Evolutionary conservation across 2,113 vertebrate species (phyloP).

Genomic region (Lipotes vexillifer): DNA sequence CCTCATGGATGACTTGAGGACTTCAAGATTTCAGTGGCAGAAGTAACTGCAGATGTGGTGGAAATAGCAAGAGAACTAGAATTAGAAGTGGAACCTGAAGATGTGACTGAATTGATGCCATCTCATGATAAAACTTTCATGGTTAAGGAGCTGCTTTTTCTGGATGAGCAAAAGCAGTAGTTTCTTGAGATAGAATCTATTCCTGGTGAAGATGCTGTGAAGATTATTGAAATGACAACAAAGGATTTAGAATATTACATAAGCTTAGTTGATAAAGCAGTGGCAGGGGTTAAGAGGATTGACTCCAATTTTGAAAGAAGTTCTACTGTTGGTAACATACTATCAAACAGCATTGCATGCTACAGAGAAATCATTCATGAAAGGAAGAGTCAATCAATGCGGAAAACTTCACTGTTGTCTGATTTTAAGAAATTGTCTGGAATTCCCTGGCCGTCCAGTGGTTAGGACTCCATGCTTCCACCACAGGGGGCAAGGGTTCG

Average conservation of each 20-base stretch:
- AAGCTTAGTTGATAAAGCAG: background rate
- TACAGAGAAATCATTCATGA: background rate
- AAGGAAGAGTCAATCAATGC: background rate
- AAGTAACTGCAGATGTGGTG: background rate
- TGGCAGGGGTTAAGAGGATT: background rate
- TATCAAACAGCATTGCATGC: background rate
- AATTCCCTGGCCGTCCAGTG: too few species aligned
- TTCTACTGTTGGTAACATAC: background rate
- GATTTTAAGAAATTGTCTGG: background rate
- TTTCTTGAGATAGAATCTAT: background rate
- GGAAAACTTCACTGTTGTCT: background rate
- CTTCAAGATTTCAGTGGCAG: background rate
- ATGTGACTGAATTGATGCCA: background rate
- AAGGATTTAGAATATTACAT: background rate
- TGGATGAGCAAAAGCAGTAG: background rate
- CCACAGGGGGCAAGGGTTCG: too few species aligned
- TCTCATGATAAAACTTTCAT: background rate
- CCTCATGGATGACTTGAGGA: background rate
- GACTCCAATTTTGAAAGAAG: background rate
- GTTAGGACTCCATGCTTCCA: too few species aligned
- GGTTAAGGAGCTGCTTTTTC: background rate
- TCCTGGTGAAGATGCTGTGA: background rate
- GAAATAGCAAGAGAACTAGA: background rate
- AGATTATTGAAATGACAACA: background rate
- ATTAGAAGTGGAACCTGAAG: background rate